phyloP scores from a whole-genome alignment of 2,113 vertebrate species.

The Notechis scutatus region DNA sequence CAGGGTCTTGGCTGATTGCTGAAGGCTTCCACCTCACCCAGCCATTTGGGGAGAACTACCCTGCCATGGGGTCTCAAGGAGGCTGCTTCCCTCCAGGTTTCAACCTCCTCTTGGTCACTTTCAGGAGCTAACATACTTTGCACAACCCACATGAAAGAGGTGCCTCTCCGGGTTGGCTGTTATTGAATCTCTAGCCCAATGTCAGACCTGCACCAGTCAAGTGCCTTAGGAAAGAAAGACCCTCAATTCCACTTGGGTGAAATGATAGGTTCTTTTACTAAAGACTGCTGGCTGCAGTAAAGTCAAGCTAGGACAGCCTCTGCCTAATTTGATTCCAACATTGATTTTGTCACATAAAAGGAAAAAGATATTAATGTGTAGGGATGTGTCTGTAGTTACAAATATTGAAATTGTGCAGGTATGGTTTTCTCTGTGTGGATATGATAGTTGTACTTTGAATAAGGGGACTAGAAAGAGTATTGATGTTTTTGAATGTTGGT shows the following conservation, averaged over 20 bases:
- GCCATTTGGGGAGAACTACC: background rate
- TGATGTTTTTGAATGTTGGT: background rate
- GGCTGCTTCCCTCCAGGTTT: background rate
- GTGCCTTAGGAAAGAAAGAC: background rate
- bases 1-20: background rate
- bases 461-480: background rate
- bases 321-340: background rate
- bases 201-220: background rate
- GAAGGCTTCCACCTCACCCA: background rate
- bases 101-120: background rate
- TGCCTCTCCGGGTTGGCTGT: background rate
- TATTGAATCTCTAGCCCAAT: background rate
- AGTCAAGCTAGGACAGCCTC: background rate
- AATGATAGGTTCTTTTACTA: background rate
- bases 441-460: background rate
- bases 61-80: background rate
- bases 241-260: background rate
- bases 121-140: background rate
- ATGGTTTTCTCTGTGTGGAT: background rate
- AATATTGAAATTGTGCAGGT: background rate
- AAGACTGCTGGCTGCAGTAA: background rate
- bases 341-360: background rate
- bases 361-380: background rate
- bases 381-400: background rate
- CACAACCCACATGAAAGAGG: background rate